Base-by-base conservation (phyloP, 2,888 invertebrate species). In the Lepas anatifera region DNA sequence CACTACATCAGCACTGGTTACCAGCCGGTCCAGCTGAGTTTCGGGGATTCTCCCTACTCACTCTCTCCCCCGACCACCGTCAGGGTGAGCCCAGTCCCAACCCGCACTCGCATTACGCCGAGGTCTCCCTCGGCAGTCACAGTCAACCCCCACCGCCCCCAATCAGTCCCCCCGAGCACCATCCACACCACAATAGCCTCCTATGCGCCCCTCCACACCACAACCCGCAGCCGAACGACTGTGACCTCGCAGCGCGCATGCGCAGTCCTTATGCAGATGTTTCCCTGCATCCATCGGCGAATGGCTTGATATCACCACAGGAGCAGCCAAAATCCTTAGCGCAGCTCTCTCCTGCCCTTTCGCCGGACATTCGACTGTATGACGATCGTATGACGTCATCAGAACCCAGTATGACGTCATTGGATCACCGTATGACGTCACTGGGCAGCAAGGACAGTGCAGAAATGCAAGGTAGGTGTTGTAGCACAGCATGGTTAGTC, bases 21-120 rank as follows among this genome's bases (percentile, higher is more conserved):
- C 58, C 58, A 58, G 18, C 58, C 58, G 32, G 58, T 58, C 16
- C 58, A 29, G 58, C 58, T 58, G 58, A 32, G 58, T 18, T 58
- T 58, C 58, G 32, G 58, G 16, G 58, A 58, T 32, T 29, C 58
- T 10, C 58, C 58, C 32, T 58, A 58, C 58, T 58, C 58, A 6
- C 58, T 58, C 18, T 29, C 58, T 10, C 58, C 50, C 11, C 6
- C 58, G 58, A 58, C 32, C 32, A 16, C 11, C 58, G 58, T 1
- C 32, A 29, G 18, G 16, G 18, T 3, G 50, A 27, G 4, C 50
- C 16, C 27, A 52, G 50, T 11, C 27, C n/a, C 50, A 27, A 29
- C 29, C 50, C 58, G 1, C 58, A 58, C 18, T 18, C 58, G n/a
- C n/a, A n/a, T n/a, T 29, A 1, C 29, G 58, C 11, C 58, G 32